phyloP scores from a whole-genome alignment of 2,113 vertebrate genomes.

The Solea solea region DNA sequence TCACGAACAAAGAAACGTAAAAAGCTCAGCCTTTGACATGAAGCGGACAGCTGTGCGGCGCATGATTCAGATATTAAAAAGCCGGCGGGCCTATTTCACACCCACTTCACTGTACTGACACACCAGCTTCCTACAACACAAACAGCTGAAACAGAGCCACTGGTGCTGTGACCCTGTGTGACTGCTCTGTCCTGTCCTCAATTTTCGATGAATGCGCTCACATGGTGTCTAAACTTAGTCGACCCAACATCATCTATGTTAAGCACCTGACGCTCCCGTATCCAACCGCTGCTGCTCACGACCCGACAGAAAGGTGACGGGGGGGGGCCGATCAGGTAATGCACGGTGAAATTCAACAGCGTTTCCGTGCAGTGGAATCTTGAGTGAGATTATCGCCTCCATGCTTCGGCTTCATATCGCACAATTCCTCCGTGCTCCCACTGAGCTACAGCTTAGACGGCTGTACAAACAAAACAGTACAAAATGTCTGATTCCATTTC shows the following conservation, averaged over 20 bases:
- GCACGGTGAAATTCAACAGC: constrained; percentile 25
- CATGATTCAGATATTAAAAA: constrained; percentile 15
- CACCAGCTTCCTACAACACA: background rate
- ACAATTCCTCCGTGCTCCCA: constrained; percentile 20
- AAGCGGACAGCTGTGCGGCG: background rate
- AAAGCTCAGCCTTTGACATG: background rate
- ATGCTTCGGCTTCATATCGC: constrained; percentile 37
- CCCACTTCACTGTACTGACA: background rate
- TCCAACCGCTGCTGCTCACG: constrained; percentile 27
- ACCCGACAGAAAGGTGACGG: constrained; percentile 26
- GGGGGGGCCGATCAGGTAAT: constrained; percentile 28
- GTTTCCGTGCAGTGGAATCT: constrained; percentile 62
- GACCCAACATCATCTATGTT: constrained; percentile 62
- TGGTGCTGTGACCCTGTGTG: constrained; percentile 51
- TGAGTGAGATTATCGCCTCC: constrained; percentile 70
- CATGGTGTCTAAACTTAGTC: constrained; percentile 79
- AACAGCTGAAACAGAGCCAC: constrained; percentile 13
- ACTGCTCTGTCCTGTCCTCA: constrained; percentile 58
- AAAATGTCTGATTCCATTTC: background rate
- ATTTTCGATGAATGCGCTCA: constrained; percentile 72
- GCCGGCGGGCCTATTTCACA: background rate
- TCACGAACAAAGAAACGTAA: background rate
- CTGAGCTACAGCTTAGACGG: constrained; percentile 2
- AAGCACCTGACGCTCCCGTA: constrained; percentile 50
- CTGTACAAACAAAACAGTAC: no score